A percentile compares a stretch with the other conserved stretches of the same genome.
Conservation (phyloP, 1,140 invertebrate species). For the Cherax destructor region DNA sequence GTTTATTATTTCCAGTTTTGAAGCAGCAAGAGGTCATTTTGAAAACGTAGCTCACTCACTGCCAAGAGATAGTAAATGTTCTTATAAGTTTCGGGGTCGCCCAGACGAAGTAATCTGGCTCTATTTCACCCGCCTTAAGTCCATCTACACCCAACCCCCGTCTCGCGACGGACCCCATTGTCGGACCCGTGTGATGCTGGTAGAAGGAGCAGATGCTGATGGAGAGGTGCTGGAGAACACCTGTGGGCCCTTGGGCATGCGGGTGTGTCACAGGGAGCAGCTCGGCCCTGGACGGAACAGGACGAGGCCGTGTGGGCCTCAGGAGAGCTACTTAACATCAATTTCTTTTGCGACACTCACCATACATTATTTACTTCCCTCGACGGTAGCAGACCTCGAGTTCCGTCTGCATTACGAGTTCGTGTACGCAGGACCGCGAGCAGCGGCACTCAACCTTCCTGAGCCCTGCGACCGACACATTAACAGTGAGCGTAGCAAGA, state of each 20-base stretch:
- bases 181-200: constrained; percentile 55
- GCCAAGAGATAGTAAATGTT: constrained; percentile 68
- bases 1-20: constrained; percentile 69
- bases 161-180: constrained; percentile 63
- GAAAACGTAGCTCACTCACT: constrained; percentile 71
- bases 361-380: constrained; percentile 84
- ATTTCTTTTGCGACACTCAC: constrained; percentile 84
- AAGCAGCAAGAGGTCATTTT: constrained; percentile 65
- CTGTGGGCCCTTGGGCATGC: constrained; percentile 63
- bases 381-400: constrained; percentile 85
- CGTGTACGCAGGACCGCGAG: constrained; percentile 76
- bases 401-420: constrained; percentile 89
- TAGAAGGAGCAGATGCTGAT: constrained; percentile 61
- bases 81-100: constrained; percentile 67
- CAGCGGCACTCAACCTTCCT: constrained; percentile 64
- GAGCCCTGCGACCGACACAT: constrained; percentile 69
- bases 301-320: constrained; percentile 83
- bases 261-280: constrained; percentile 68
- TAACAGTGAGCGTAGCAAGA: constrained; percentile 70
- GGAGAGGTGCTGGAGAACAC: constrained; percentile 65
- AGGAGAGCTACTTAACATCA: constrained; percentile 86
- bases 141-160: constrained; percentile 61
- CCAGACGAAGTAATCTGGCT: constrained; percentile 72
- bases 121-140: constrained; percentile 69
- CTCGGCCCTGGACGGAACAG: constrained; percentile 82